Conservation (phyloP, 2,113 vertebrate genomes). For the Axis porcinus region DNA sequence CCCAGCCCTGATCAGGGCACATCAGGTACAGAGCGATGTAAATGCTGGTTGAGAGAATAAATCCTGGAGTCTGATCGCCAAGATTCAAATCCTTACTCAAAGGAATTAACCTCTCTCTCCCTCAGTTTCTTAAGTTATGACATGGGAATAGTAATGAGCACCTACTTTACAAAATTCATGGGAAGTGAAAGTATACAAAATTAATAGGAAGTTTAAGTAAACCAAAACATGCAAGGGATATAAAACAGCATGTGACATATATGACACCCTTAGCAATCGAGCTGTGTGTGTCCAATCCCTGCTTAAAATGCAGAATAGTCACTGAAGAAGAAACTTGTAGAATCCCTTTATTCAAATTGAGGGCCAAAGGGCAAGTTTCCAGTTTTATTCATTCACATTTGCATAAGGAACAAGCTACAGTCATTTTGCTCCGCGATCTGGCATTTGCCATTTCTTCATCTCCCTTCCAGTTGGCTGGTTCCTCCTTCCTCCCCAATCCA, state of each 20-base stretch:
- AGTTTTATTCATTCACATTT: not conserved
- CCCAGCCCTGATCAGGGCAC: not conserved
- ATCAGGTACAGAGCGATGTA: not conserved
- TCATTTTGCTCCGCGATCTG: not conserved
- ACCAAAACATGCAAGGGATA: not conserved
- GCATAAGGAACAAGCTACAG: not conserved
- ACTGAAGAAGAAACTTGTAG: not conserved
- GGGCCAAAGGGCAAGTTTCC: not conserved
- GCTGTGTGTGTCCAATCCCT: not conserved
- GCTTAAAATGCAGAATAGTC: not conserved
- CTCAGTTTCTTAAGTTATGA: not conserved
- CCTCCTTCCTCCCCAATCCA: not conserved
- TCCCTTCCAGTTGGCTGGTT: not conserved
- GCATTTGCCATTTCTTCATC: not conserved
- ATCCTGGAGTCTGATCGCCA: not conserved
- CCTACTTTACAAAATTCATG: not conserved
- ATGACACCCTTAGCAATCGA: not conserved
- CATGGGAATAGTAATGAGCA: not conserved
- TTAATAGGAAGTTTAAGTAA: not conserved
- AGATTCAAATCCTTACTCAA: not conserved
- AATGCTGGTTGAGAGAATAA: not conserved
- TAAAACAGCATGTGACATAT: not conserved
- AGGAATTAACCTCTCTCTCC: not conserved
- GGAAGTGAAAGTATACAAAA: not conserved
- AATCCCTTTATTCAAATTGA: not conserved